These are phyloP conservation scores for Silurus glanis DNA, from an alignment of 2,113 vertebrate genomes.

Conservation along the genomic window DNA sequence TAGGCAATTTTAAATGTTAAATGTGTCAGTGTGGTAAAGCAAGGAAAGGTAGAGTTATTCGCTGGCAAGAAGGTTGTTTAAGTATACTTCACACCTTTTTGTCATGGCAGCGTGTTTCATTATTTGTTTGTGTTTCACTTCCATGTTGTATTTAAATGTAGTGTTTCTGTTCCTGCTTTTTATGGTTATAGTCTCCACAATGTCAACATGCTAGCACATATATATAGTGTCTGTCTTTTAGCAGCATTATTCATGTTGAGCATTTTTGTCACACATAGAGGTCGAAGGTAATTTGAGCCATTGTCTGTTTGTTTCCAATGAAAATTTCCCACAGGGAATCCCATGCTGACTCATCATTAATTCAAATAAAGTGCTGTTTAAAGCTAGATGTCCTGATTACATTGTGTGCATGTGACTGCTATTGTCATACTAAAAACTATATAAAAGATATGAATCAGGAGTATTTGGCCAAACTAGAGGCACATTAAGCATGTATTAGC, in stretches of 20 bases:
- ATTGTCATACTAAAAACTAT: neutral
- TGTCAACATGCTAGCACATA: neutral
- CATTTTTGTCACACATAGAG: neutral
- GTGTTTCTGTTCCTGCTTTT: constrained; percentile 3
- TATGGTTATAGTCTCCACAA: neutral
- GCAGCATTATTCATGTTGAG: neutral
- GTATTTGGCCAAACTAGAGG: neutral
- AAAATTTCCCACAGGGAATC: neutral
- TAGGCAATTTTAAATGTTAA: neutral
- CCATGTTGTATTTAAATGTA: neutral
- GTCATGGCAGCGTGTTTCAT: neutral
- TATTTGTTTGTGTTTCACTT: constrained; percentile 27
- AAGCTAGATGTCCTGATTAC: neutral
- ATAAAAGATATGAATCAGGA: neutral
- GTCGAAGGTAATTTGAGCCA: neutral
- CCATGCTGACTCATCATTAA: neutral
- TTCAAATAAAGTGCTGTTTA: neutral
- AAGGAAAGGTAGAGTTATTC: neutral
- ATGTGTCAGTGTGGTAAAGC: neutral
- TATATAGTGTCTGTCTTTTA: neutral
- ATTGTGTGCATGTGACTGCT: neutral
- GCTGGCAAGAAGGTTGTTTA: neutral
- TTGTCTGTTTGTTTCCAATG: neutral
- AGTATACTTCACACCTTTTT: neutral
- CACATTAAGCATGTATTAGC: neutral